Evolutionary conservation across 2,113 vertebrate genomes (phyloP).

Genomic region (Epinephelus fuscoguttatus): DNA sequence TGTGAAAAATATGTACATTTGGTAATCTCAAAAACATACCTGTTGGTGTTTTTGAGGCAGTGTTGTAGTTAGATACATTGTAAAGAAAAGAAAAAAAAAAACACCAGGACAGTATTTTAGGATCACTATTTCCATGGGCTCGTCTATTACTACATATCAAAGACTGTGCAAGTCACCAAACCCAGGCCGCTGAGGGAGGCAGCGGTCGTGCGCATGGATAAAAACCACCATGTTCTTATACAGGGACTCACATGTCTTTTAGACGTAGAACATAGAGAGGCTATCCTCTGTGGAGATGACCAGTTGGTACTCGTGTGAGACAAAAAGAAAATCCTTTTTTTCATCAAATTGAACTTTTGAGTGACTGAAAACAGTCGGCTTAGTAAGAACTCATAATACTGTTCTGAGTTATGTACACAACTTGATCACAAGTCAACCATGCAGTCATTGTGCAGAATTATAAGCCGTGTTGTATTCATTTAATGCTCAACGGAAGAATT

Average conservation of each 20-base stretch:
- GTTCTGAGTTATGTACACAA: slow-evolving; percentile 61
- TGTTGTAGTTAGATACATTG: slow-evolving; percentile 85
- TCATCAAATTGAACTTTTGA: slow-evolving; percentile 47
- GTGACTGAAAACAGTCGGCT: slow-evolving; percentile 61
- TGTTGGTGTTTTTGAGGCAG: slow-evolving; percentile 85
- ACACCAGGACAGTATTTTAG: slow-evolving; percentile 68
- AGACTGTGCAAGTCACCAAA: slow-evolving; percentile 68
- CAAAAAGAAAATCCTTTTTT: slow-evolving; percentile 15
- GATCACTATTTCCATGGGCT: slow-evolving; percentile 72
- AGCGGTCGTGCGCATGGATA: slow-evolving; percentile 67
- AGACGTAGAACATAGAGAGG: slow-evolving; percentile 51
- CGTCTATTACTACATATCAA: slow-evolving; percentile 81
- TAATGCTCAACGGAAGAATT: slow-evolving; percentile 58
- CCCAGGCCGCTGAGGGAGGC: slow-evolving; percentile 49
- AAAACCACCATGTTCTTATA: slow-evolving; percentile 61
- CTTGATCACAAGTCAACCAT: slow-evolving; percentile 57
- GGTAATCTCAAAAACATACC: slow-evolving; percentile 85
- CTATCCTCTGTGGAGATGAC: slow-evolving; percentile 53
- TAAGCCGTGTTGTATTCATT: slow-evolving; percentile 74
- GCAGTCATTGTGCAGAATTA: slow-evolving; percentile 70
- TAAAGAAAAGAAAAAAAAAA: slow-evolving; percentile 61
- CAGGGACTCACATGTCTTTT: slow-evolving; percentile 64
- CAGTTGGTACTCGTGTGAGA: slow-evolving; percentile 33
- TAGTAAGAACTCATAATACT: slow-evolving; percentile 69
- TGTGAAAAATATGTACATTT: slow-evolving; percentile 86